Evolutionary conservation across 2,888 invertebrate genomes (phyloP), one percentile per base, ranked within the genome.

Genomic region (Sesamia inferens): DNA sequence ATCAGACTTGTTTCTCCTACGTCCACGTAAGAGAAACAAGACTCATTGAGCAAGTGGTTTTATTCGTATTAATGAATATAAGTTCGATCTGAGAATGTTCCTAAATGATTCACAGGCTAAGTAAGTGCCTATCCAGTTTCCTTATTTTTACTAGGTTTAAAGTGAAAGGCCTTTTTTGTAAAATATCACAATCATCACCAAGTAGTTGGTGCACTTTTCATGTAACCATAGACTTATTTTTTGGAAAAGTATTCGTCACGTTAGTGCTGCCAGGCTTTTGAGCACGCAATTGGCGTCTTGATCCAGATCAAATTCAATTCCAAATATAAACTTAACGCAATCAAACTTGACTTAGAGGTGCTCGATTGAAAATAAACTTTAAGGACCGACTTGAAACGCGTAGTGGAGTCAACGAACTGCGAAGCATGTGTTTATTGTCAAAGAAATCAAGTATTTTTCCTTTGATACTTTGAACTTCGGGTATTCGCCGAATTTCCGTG

Each of bases 351-450:
- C 58, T 70, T 55, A 66, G 54, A 82, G 73, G 74, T 73, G 68
- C 67, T 74, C 59, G 42, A 81, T 71, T 70, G 73, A 82, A 76
- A 84, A 39, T 74, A 72, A 74, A 72, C 78, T 82, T 72, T 78
- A 59, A 66, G 61, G 78, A 63, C 13, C 61, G 63, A 79, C 58
- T 70, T 67, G 58, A 62, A 42, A 54, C 68, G 67, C 71, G 67
- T 71, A 77, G 65, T 57, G 58, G 14, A 84, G 67, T 31, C 84
- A 84, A 77, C 74, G 82, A 82, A 84, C 84, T 81, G 82, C 59
- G 71, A 84, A 81, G 68, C 68, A 74, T 72, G 71, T 76, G 82
- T 70, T 70, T 74, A 84, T 78, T 84, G 71, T 69, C 69, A 69
- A 80, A 71, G 68, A 81, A 81, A 74, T 74, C 78, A 84, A 78